Base-by-base conservation (phyloP, 1,140 invertebrate genomes). In the Drosophila lowei region DNA sequence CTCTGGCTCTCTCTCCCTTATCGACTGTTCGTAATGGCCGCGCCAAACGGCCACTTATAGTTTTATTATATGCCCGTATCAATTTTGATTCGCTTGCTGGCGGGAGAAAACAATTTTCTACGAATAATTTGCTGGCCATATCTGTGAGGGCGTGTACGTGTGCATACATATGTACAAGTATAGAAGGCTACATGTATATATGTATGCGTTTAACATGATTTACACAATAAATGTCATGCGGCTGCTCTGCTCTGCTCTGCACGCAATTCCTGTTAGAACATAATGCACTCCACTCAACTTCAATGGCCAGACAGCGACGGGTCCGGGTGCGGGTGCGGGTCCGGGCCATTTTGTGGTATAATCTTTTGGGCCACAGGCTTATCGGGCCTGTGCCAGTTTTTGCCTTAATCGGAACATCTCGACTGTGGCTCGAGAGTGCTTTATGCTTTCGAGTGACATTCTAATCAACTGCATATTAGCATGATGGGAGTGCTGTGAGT, bases 391-490 rank as follows among this genome's bases (percentile, higher is more conserved):
- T 66, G 60, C 56, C 77, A 68, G 49, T 71, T 58, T 61, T 50
- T 44, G 47, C 47, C 46, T 34, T 66, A 72, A 70, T 77, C 66
- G 42, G 52, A 42, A 54, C 64, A 62, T 56, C 67, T 56, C 46
- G 66, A 42, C 38, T 23, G 7, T 2, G 34, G 50, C 21, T n/a
- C 41, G 44, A 67, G 25, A 53, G 41, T 52, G 67, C 43, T 48
- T 83, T 60, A 47, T 25, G 48, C 44, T 67, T 74, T 73, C 54
- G 70, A 86, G 83, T 86, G 81, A 86, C 81, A 86, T 88, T 86
- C 78, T 88, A 86, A 86, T 86, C 81, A 86, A 83, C 47, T 81
- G 78, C 81, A 88, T 58, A 86, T 86, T 86, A 86, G 74, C 81
- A 88, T 88, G 83, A 64, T 66, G 62, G 52, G 76, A 60, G 60